Evolutionary conservation across 1,140 invertebrate genomes (phyloP).

Genomic region (Cardiocondyla obscurior): DNA sequence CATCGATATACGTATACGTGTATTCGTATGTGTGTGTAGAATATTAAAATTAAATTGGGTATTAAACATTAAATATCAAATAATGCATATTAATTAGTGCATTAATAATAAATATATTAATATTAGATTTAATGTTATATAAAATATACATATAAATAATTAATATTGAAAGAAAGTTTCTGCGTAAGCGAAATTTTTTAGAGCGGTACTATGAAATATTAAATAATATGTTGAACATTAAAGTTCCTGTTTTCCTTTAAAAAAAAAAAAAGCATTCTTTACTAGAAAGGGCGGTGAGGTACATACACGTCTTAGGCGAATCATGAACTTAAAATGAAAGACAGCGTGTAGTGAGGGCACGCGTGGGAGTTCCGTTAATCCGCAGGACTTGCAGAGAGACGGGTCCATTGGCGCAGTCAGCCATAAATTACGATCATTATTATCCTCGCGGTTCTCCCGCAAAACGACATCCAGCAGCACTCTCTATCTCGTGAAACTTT

Average conservation of each 20-base stretch:
- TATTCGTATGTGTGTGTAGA: background rate
- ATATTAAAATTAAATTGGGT: background rate
- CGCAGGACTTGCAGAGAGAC: conserved; percentile 54
- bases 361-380: conserved; percentile 70
- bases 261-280: background rate
- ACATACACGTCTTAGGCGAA: conserved; percentile 10
- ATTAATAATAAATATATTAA: background rate
- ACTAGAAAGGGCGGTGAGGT: conserved; percentile 32
- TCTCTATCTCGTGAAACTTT: conserved; percentile 2
- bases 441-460: conserved; percentile 48
- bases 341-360: conserved; percentile 16
- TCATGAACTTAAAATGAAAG: conserved; percentile 57
- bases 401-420: conserved; percentile 55
- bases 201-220: background rate
- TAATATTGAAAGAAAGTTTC: background rate
- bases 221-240: background rate
- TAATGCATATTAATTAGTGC: background rate
- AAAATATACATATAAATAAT: background rate
- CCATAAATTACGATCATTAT: conserved; percentile 66
- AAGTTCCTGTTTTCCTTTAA: background rate
- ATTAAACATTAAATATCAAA: background rate
- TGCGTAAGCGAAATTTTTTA: background rate
- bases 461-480: conserved; percentile 4
- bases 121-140: background rate
- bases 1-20: background rate